A percentile compares a stretch with the other conserved stretches of the same genome.
Conservation (phyloP, 2,113 vertebrate species). For the Chitala chitala region DNA sequence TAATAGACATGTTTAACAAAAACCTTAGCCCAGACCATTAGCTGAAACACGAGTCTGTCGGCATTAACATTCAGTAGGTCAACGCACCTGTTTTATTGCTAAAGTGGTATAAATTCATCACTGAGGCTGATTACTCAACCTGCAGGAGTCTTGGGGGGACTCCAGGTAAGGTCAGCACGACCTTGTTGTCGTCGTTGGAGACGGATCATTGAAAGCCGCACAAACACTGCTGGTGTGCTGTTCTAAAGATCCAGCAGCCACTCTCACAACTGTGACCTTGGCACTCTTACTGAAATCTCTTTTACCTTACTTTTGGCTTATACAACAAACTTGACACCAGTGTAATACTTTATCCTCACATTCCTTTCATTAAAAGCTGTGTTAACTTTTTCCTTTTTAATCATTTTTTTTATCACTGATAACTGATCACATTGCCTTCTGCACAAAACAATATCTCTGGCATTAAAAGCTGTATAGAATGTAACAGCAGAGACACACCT, state of each 20-base stretch:
- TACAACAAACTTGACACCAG: background rate
- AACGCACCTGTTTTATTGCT: background rate
- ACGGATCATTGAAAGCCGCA: background rate
- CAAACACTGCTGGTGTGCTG: too few relatives aligned
- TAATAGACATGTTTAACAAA: background rate
- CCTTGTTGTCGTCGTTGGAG: background rate
- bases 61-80: slow-evolving; percentile 9
- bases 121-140: background rate
- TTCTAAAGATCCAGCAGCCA: background rate
- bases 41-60: background rate
- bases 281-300: slow-evolving; percentile 5
- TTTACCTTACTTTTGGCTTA: background rate
- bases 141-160: background rate
- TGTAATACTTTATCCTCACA: background rate
- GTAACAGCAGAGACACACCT: too few relatives aligned
- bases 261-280: background rate
- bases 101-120: slow-evolving; percentile 11
- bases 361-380: background rate
- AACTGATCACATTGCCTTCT: too few relatives aligned
- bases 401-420: too few relatives aligned
- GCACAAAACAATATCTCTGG: too few relatives aligned
- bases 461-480: too few relatives aligned
- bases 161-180: background rate
- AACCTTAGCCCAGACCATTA: background rate
- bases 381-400: too few relatives aligned